Evolutionary conservation across 2,888 invertebrate species (phyloP), one percentile per base, ranked within the genome.

Genomic region (Sclerodermus sp.): DNA sequence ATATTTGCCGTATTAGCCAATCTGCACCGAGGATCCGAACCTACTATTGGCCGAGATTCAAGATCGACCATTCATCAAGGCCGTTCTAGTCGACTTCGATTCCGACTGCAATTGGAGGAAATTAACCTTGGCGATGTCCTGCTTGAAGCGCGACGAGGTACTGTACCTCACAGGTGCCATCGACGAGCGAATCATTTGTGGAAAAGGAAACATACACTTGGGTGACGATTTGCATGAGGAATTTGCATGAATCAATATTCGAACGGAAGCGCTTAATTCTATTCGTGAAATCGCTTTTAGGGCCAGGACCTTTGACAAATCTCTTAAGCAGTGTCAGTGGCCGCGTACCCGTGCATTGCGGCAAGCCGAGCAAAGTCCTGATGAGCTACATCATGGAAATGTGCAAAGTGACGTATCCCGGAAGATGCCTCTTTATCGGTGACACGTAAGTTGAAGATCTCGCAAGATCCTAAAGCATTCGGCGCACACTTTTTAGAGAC

Each of bases 1-100:
- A 37, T 12, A 16, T 17, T 17, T 17, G 41, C 13, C 41, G 2
- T 41, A 13, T 31, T 30, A 31, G 13, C 15, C 13, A n/a, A 14
- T 3, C 42, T 37, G 42, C 13, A n/a, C 13, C 9, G 17, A 14
- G 18, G 43, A 18, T 13, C n/a, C 34, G 34, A 4, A 34, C 0
- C 39, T 18, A 3, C 47, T 62, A 1, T 0, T 60, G 1, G 41
- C 49, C 1, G 43, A 42, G 1, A n/a, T 66, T 1, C n/a, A 47
- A 0, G 51, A 59, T 29, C 40, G 51, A 16, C 53, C 62, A 1
- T 56, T 62, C 1, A 77, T 84, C 0, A 83, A 84, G 13, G 85
- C 84, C 0, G 83, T 85, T n/a, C 78, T 85, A 1, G 71, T 82
- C 15, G 85, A 85, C 65, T 79, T 82, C 38, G 83, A 84, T 58